Percentiles rank a stretch among this genome's conserved stretches.
Conservation (phyloP, 2,113 vertebrate genomes). For the Sialia sialis region DNA sequence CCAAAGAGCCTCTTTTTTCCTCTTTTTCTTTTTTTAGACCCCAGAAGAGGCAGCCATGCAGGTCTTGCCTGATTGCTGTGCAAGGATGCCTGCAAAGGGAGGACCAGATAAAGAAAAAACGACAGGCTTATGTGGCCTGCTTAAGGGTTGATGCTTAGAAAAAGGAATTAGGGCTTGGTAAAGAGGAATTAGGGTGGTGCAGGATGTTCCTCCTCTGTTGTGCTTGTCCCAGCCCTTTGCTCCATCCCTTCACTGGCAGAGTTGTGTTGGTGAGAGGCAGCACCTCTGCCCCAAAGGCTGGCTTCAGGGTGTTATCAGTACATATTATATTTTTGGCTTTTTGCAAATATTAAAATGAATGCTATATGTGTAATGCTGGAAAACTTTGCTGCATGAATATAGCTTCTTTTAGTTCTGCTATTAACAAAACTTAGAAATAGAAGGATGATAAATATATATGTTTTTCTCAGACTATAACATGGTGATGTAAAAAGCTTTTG, state of each 20-base stretch:
- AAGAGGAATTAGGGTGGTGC: neutral
- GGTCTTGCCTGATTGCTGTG: neutral
- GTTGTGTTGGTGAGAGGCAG: accelerated
- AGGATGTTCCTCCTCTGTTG: neutral
- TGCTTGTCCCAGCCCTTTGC: neutral
- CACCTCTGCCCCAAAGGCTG: neutral
- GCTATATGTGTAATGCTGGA: too few relatives aligned
- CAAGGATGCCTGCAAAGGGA: neutral
- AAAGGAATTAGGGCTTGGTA: neutral
- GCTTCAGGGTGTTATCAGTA: neutral
- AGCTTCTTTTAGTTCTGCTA: too few relatives aligned
- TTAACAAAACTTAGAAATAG: too few relatives aligned
- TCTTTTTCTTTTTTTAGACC: neutral
- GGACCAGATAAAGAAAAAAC: neutral
- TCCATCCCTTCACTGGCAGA: accelerated
- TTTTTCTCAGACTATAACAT: too few relatives aligned
- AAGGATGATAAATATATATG: too few relatives aligned
- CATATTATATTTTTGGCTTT: too few relatives aligned
- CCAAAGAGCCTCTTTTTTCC: neutral
- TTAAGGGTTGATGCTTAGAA: neutral
- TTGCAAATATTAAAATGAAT: too few relatives aligned
- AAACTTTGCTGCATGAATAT: too few relatives aligned
- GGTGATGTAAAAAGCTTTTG: too few relatives aligned
- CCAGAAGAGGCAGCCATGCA: neutral
- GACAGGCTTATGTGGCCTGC: neutral